Evolutionary conservation across 2,797 vertebrate genomes (phyloP), one percentile per base, ranked within the genome.

Genomic region (Acomys russatus): DNA sequence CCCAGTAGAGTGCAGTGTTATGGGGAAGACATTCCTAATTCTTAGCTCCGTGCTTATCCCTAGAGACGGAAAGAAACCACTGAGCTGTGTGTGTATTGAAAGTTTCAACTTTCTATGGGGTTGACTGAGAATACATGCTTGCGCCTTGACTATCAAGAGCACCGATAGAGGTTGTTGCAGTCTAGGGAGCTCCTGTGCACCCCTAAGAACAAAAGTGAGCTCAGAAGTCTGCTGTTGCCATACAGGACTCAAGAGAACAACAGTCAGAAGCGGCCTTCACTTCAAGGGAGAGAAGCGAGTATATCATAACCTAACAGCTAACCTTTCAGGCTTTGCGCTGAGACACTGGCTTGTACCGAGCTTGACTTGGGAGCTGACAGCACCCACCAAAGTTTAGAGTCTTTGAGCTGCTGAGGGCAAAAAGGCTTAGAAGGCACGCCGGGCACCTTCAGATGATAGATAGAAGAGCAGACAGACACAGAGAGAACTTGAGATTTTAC

Each of bases 401-500:
- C 11, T 33, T 93, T 38, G 30, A 23, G 23, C n/a, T n/a, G 2
- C 80, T 92, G 44, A 92, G 59, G 90, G 56, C 20, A 44, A 63
- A 79, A 84, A 68, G 44, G 14, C 56, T 71, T 79, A 79, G 20
- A 38, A 54, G 15, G 59, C 1, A 59, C 78, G 35, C 23, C 87
- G 59, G 38, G 86, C 38, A 38, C 35, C 22, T 84, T 83, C 76
- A 79, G 14, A 86, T 54, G 9, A 4, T 61, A 77, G 9, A 4
- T 61, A 77, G 9, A 56, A 61, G 14, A 96, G 35, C 8, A 73
- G n/a, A 80, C 2, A 92, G 51, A 92, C 71, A 95, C 51, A 93
- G 77, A 92, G 20, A 76, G 44, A 91, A 15, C 35, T 74, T 96
- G 76, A 92, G 25, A 90, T 84, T 49, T 30, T 83, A 84, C 28